Evolutionary conservation across 2,113 vertebrate species (phyloP).

Genomic region (Sinocyclocheilus rhinocerous): DNA sequence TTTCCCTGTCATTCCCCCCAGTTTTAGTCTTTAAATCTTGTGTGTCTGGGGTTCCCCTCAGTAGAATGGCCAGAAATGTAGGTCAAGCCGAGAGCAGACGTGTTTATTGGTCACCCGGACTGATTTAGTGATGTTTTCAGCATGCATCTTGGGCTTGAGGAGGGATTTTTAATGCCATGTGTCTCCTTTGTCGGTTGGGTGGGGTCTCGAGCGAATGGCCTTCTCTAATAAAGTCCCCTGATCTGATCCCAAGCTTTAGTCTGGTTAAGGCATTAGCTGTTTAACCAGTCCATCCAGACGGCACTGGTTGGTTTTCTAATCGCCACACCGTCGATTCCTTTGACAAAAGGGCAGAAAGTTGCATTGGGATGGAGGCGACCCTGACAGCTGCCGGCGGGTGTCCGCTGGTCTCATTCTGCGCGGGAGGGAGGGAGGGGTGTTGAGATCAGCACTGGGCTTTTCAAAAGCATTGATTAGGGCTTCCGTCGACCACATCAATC

Average conservation of each 20-base stretch:
- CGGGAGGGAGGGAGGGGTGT: constrained; percentile 28
- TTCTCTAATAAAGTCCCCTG: constrained; percentile 63
- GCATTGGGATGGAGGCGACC: constrained; percentile 49
- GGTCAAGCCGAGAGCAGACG: neutral
- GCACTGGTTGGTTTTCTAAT: constrained; percentile 15
- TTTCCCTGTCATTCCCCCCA: neutral
- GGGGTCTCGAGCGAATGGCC: constrained; percentile 72
- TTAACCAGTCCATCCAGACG: constrained; percentile 50
- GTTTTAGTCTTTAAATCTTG: neutral
- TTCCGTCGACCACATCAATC: constrained; percentile 16
- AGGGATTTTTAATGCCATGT: constrained; percentile 27
- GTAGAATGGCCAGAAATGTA: constrained; percentile 2
- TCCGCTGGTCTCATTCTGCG: constrained; percentile 70
- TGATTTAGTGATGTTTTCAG: neutral
- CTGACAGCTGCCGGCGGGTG: constrained; percentile 76
- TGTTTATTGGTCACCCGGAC: constrained; percentile 6
- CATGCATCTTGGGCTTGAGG: neutral
- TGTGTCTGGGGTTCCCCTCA: neutral
- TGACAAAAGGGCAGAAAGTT: constrained; percentile 23
- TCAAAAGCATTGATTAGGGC: constrained; percentile 14
- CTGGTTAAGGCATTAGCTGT: constrained; percentile 71
- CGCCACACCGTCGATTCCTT: constrained; percentile 5
- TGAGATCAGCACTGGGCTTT: neutral
- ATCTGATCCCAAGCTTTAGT: constrained; percentile 69
- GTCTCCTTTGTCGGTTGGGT: constrained; percentile 67